phyloP scores from a whole-genome alignment of 2,113 vertebrate species.

The Tinamus guttatus region DNA sequence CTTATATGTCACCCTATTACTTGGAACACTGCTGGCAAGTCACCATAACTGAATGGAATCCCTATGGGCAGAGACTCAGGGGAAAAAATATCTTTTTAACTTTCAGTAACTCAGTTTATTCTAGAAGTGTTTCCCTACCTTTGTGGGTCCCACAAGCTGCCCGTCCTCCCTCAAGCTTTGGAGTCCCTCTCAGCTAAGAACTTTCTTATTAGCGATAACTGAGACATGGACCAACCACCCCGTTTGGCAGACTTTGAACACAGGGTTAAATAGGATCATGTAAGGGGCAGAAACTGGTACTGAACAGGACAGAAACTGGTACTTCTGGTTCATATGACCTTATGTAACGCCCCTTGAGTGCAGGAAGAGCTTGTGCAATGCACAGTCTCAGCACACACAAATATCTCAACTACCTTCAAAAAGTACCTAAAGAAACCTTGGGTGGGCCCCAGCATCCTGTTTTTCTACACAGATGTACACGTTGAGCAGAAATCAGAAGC shows the following conservation, averaged over 20 bases:
- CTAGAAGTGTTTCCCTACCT: neutral
- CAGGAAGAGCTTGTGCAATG: neutral
- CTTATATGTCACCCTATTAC: neutral
- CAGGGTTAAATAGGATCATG: neutral
- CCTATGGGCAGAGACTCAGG: neutral
- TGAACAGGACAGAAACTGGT: neutral
- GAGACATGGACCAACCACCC: neutral
- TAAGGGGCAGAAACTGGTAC: neutral
- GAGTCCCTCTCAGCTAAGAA: neutral
- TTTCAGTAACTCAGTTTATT: neutral
- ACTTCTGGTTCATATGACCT: neutral
- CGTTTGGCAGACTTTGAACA: neutral
- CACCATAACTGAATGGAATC: neutral
- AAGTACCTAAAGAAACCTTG: neutral
- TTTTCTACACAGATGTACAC: neutral
- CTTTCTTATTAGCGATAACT: neutral
- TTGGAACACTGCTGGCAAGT: neutral
- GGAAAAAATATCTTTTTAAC: neutral
- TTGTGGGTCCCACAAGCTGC: neutral
- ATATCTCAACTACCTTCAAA: neutral
- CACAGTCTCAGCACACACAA: neutral
- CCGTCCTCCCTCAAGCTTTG: neutral
- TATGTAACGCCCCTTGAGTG: too few species aligned
- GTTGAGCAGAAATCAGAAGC: neutral
- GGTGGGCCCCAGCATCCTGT: neutral